Conservation (phyloP, 2,797 vertebrate genomes). For the Halcyon badia region DNA sequence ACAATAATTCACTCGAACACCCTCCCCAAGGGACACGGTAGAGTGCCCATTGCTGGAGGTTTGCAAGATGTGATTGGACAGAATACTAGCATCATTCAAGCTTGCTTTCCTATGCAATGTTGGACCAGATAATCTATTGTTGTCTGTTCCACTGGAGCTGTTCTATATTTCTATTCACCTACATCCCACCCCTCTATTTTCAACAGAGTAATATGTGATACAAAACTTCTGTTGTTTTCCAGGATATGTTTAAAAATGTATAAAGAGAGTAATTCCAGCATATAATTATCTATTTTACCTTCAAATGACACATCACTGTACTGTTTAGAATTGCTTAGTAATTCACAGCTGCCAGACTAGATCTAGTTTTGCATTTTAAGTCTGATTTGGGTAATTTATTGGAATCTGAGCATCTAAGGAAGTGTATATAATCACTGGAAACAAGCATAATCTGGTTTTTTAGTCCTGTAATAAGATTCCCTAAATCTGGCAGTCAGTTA, state of each 20-base stretch:
- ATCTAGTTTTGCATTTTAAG: neutral
- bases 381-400: neutral
- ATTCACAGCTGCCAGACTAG: neutral
- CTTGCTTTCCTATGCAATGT: accelerated
- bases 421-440: neutral
- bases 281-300: neutral
- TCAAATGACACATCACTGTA: neutral
- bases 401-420: neutral
- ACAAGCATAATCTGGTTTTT: neutral
- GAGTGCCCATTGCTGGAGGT: neutral
- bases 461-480: neutral
- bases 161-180: neutral
- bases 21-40: accelerated
- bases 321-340: neutral
- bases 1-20: neutral
- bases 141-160: accelerated
- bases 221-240: neutral
- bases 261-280: neutral
- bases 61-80: neutral
- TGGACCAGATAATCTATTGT: neutral
- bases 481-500: neutral
- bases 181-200: neutral
- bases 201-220: neutral
- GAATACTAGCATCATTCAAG: neutral
- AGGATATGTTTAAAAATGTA: neutral